Base-by-base conservation (phyloP, 1,140 invertebrate genomes). In the Cardiocondyla obscurior region DNA sequence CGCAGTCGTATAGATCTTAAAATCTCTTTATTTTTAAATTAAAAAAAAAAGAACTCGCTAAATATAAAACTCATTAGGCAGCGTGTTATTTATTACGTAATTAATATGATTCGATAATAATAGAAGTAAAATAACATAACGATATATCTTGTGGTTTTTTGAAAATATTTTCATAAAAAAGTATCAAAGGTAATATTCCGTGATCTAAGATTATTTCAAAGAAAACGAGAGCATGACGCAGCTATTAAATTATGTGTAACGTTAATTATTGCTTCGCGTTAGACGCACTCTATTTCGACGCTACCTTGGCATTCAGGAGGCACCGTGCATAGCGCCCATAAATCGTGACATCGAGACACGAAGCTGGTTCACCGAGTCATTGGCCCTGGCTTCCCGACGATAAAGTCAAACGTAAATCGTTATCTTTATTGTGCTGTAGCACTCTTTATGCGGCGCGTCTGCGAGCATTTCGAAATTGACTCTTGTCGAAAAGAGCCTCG, bases 381-480 rank as follows among this genome's bases (percentile, higher is more conserved):
- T 88, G 85, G 85, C 85, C 85, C 64, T 84, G 70, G 69, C 67
- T 85, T 86, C 53, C 49, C 57, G 51, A 62, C 79, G 81, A 88
- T 86, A 76, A 87, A 83, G 76, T 70, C 49, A 82, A 86, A 83
- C 72, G 83, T 90, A 90, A 90, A 90, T 90, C 85, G 81, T 90
- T 88, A 85, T 90, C 85, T 91, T 89, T 90, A 87, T 81, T 70
- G 62, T 69, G 42, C 22, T 72, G 55, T 44, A 30, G 82, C 25
- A 57, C 64, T 86, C 44, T 57, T 69, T 30, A 19, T 36, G 53
- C 33, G 33, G 16, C 33, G 62, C 16, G 58, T 25, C 57, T 30
- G 70, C 19, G 28, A 53, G 14, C 49, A 36, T 76, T 72, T 82
- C 72, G 76, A 86, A 84, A 84, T 86, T 51, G 62, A 77, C 25